Base-by-base conservation (phyloP, 1,140 invertebrate genomes). In the Trachymyrmex cornetzi region DNA sequence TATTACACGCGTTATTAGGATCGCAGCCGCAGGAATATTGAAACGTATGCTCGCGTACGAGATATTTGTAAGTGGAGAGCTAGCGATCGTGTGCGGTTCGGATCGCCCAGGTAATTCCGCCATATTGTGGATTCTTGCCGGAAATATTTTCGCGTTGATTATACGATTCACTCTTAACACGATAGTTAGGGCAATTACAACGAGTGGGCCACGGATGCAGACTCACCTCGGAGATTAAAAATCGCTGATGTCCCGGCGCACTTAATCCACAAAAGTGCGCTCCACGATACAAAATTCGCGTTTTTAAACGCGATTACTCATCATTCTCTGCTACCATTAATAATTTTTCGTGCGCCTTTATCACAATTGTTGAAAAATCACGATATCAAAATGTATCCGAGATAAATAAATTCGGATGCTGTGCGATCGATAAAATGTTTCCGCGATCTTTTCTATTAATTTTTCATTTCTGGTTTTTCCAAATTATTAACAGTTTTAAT, bases 1-100 rank as follows among this genome's bases (percentile, higher is more conserved):
- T 75, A 75, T 84, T 75, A 75, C 69, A 75, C 69, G 80, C 69
- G 80, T 75, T 84, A 84, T 84, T 75, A 84, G 55, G 38, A 57
- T 61, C 69, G 80, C 34, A 30, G 69, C 80, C 55, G 38, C 38
- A 30, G 69, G 80, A 75, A 34, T 84, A 84, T 84, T 61, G 80
- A 84, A 74, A 59, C 55, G 53, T 69, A 69, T 5, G 67, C 34
- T 67, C 67, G 66, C 66, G 19, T 22, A 69, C 30, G 64, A 81
- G 80, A 30, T 84, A 75, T 84, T 75, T 84, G 80, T 75, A 75
- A 84, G 57, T 75, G 80, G 38, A 14, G 55, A 82, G 69, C 63
- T 84, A 19, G 38, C 69, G 69, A 84, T 71, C 80, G 14, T 61
- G 14, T 61, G 69, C 69, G 69, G 69, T 44, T 84, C 14, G 55